phyloP scores from a whole-genome alignment of 1,140 invertebrate genomes.

The Cotesia typhae region DNA sequence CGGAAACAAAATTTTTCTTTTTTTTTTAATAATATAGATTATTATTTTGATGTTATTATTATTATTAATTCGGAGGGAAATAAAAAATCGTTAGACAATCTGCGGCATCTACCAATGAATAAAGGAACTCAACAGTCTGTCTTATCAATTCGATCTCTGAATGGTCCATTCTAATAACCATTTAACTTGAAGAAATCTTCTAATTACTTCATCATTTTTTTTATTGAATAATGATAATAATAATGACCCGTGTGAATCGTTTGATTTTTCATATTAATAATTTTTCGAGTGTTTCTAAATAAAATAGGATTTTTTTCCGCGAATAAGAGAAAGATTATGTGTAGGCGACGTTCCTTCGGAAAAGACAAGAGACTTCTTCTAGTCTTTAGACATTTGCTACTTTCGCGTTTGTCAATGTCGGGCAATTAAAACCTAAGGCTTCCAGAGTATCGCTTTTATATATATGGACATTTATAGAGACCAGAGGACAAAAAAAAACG shows the following conservation, averaged over 20 bases:
- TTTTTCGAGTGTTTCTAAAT: background rate
- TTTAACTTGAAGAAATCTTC: background rate
- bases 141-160: conserved; percentile 40
- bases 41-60: background rate
- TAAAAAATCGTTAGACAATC: conserved; percentile 38
- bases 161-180: conserved; percentile 5
- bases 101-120: conserved; percentile 47
- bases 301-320: conserved; percentile 32
- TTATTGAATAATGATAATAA: background rate
- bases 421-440: conserved; percentile 57
- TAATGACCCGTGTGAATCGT: background rate
- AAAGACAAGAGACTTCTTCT: background rate
- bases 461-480: background rate
- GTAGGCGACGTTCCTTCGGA: conserved; percentile 30
- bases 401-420: conserved; percentile 51
- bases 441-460: conserved; percentile 36
- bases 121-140: conserved; percentile 41
- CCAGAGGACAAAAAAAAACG: background rate
- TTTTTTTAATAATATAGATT: background rate
- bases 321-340: conserved; percentile 47
- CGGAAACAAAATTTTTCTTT: no score
- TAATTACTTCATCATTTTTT: background rate
- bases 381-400: conserved; percentile 2
- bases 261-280: background rate
- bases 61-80: background rate